Conservation (phyloP, 2,797 vertebrate genomes). For the Octomys mimax region DNA sequence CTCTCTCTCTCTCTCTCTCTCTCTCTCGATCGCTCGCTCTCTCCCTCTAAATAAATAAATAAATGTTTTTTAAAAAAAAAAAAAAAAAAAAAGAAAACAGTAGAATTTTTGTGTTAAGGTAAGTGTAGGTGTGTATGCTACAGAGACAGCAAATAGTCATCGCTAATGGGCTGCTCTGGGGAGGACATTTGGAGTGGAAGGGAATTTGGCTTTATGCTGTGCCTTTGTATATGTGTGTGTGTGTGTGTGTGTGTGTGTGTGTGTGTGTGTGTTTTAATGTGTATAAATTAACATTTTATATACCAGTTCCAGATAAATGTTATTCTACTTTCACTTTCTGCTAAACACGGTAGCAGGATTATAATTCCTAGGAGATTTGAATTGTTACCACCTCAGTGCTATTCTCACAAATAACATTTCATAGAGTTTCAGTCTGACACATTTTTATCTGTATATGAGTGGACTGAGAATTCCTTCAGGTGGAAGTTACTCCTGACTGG, state of each 20-base stretch:
- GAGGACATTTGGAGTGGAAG: not conserved
- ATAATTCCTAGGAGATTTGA: constrained; percentile 16
- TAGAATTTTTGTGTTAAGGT: not conserved
- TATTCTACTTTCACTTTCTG: not conserved
- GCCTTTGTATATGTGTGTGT: not conserved
- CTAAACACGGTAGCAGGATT: not conserved
- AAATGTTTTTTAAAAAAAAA: no score
- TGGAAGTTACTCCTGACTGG: not conserved
- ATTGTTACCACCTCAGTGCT: not conserved
- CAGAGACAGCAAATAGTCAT: not conserved
- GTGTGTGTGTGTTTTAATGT: no score
- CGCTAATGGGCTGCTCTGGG: not conserved
- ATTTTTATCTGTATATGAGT: not conserved
- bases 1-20: no score
- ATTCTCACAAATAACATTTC: not conserved
- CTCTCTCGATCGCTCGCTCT: no score
- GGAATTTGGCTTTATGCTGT: constrained; percentile 1
- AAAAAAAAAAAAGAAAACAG: not conserved
- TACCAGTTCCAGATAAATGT: not conserved
- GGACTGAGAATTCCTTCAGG: not conserved
- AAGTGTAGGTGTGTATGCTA: not conserved
- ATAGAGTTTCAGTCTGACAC: not conserved
- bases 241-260: no score
- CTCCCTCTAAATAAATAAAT: no score
- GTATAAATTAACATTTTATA: not conserved